Percentiles rank a stretch among this genome's conserved stretches.
Conservation (phyloP, 2,113 vertebrate genomes). For the Ascaphus truei region DNA sequence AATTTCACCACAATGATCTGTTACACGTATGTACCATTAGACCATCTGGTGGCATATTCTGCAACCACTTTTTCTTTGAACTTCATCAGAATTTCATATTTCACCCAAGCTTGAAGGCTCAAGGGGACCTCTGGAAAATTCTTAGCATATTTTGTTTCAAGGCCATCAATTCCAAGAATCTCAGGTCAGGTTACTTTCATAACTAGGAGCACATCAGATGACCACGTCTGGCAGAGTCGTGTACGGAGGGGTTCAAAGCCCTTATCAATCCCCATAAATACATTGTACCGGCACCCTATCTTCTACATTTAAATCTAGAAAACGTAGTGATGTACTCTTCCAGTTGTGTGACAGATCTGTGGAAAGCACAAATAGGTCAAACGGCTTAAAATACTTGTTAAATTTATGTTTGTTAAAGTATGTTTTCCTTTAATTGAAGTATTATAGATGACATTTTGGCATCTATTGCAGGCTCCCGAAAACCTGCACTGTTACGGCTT, state of each 20-base stretch:
- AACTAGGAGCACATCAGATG: not conserved
- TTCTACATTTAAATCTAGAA: not conserved
- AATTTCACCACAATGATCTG: not conserved
- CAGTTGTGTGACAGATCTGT: too few relatives aligned
- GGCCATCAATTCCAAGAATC: slow-evolving; percentile 19
- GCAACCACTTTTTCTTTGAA: slow-evolving; percentile 21
- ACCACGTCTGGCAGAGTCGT: not conserved
- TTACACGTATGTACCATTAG: slow-evolving; percentile 6
- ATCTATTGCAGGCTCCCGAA: too few relatives aligned
- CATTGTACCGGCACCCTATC: not conserved
- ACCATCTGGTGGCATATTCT: slow-evolving; percentile 21
- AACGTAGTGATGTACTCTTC: not conserved
- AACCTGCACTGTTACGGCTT: too few relatives aligned
- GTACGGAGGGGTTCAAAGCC: not conserved
- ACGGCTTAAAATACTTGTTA: too few relatives aligned
- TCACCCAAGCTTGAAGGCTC: slow-evolving; percentile 28
- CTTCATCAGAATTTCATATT: slow-evolving; percentile 30
- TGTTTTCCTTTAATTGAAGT: too few relatives aligned
- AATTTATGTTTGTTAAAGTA: too few relatives aligned
- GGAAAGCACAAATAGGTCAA: too few relatives aligned
- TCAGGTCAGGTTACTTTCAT: not conserved
- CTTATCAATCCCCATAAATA: not conserved
- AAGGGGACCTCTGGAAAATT: slow-evolving; percentile 29
- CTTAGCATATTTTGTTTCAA: slow-evolving; percentile 19
- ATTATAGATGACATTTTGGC: too few relatives aligned